phyloP scores from a whole-genome alignment of 2,797 vertebrate species.

The Argya squamiceps region DNA sequence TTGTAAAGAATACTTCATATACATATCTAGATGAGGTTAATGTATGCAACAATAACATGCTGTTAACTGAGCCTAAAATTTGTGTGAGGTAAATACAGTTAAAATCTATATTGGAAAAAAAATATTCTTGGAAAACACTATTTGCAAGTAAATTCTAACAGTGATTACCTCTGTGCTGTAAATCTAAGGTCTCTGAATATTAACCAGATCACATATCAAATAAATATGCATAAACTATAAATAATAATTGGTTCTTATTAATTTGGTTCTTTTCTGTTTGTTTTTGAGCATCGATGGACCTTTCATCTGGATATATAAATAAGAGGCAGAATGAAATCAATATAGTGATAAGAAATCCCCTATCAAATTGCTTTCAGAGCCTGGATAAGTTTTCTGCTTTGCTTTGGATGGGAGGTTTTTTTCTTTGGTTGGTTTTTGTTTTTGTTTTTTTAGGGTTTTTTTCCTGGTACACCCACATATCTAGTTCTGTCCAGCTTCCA shows the following conservation, averaged over 20 bases:
- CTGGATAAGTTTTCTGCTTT: neutral
- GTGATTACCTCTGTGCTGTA: neutral
- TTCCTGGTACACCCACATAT: neutral
- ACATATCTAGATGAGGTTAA: neutral
- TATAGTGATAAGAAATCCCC: neutral
- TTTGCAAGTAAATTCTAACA: neutral
- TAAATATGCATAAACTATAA: neutral
- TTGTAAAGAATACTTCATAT: neutral
- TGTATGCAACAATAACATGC: rapidly evolving
- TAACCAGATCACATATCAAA: neutral
- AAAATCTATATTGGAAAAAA: neutral
- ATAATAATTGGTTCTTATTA: neutral
- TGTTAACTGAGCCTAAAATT: neutral
- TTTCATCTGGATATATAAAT: neutral
- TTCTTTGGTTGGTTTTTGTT: no score
- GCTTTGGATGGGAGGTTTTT: neutral
- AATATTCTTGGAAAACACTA: neutral
- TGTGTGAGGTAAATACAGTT: neutral
- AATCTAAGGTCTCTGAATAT: neutral
- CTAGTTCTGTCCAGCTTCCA: slow-evolving; percentile 3
- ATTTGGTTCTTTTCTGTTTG: neutral
- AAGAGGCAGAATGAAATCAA: neutral
- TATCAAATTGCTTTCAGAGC: slow-evolving; percentile 12
- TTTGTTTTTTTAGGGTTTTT: neutral
- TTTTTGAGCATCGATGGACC: no score